Base-by-base conservation (phyloP, 2,888 invertebrate species). In the Oeneis ivallda region DNA sequence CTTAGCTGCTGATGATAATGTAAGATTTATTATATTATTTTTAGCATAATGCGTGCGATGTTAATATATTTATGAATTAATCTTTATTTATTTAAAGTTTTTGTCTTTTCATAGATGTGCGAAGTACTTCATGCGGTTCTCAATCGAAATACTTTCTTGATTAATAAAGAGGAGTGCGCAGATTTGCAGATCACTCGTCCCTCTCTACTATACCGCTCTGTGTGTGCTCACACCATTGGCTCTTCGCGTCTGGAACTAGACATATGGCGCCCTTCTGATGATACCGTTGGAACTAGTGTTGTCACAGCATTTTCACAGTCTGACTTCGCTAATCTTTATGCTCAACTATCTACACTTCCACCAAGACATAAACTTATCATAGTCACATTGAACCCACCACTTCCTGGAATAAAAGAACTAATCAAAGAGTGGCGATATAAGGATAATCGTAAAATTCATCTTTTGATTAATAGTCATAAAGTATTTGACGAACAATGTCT, bases 401-500 rank as follows among this genome's bases (percentile, higher is more conserved):
- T 74, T 19, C 56, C 70, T 45, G 78, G 76, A 19, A 58, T 81
- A 4, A 80, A 74, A 66, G 72, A 76, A 1, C 65, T 79, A 0
- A 73, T 84, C 2, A 70, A 75, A 41, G 57, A 74, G 64, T 82
- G 80, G 78, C 78, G 80, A 62, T 77, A 76, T 15, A 62, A 71
- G 8, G 69, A 76, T 17, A 71, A 73, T n/a, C 79, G 79, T 53
- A 73, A 79, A 62, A 71, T 85, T 41, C 72, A 74, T 13, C 64
- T 84, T 34, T 59, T 82, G n/a, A 78, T 78, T 71, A 69, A 79
- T 9, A 80, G 78, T 26, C 72, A 79, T 52, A 75, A 76, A 56
- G 70, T 76, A 37, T 71, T 69, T 2, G 73, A 73, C 32, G 75
- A 77, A 19, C 72, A 76, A 64, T 63, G 62, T 26, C 62, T 80